Conservation (phyloP, 64 coral and sea anemone genomes). For the Hydrozoanthus tunicans region DNA sequence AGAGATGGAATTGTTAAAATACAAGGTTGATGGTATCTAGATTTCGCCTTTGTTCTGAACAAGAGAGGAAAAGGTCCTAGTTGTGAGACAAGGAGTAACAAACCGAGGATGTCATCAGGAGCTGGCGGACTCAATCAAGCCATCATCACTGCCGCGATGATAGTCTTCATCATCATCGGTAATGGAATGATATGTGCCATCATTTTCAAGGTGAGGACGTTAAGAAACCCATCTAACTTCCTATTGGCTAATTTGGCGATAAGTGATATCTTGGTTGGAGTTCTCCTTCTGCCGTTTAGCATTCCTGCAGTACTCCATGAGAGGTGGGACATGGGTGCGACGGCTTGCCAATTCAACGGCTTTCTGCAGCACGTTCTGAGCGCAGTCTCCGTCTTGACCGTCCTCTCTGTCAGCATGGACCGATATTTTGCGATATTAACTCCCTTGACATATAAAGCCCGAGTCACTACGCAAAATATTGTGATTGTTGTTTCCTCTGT, state of each 20-base stretch:
- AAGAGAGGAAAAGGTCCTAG: not conserved
- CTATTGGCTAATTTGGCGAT: constrained; percentile 84
- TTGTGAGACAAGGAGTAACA: not conserved
- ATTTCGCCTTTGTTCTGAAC: not conserved
- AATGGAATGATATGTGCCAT: constrained; percentile 69
- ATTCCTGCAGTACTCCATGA: constrained; percentile 51
- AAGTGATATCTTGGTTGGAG: constrained; percentile 71
- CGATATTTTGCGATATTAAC: constrained; percentile 84
- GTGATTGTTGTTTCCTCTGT: constrained; percentile 47
- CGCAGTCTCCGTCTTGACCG: constrained; percentile 77
- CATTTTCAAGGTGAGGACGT: constrained; percentile 67
- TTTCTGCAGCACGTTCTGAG: constrained; percentile 77
- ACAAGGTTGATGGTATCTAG: no score
- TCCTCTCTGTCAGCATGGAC: constrained; percentile 81
- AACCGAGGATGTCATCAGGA: not conserved
- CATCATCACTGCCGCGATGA: constrained; percentile 47
- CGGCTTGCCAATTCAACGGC: constrained; percentile 68
- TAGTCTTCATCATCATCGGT: constrained; percentile 57
- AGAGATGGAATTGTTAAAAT: no score
- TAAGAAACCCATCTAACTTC: constrained; percentile 71
- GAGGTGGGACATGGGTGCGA: constrained; percentile 5
- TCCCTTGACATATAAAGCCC: constrained; percentile 80
- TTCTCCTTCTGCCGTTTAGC: constrained; percentile 78
- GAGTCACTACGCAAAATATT: constrained; percentile 67
- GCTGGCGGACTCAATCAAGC: not conserved